Base-by-base conservation (phyloP, 2,113 vertebrate species). In the Lasiurus cinereus region DNA sequence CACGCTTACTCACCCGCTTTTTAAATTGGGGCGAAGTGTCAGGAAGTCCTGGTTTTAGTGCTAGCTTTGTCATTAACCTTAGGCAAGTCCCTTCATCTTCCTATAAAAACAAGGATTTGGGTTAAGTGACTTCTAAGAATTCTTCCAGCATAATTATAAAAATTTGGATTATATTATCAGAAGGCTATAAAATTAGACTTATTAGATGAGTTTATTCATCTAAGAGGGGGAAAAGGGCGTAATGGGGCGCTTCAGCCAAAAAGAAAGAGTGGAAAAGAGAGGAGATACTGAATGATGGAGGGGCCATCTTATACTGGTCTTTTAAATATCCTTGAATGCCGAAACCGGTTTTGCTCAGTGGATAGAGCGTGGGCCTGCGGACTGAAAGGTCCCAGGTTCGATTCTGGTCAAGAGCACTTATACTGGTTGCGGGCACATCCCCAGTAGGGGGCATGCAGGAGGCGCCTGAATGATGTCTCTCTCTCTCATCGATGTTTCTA, bases 111-210 rank as follows among this genome's bases (percentile, higher is more conserved):
- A 73, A 88, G 43, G 43, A 83, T 48, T 59, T 73, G 52, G 69
- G 59, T 39, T n/a, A 79, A 76, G 24, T 86, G 52, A 67, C 83
- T 83, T 86, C 86, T 94, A 82, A 93, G 87, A 54, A 70, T 83
- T 29, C 11, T 83, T 94, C 48, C 73, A 92, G 39, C 5, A n/a
- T 84, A 92, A 76, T 70, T 89, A 83, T 79, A 88, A 91, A 94
- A 93, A 88, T 62, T 85, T 69, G 31, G 90, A 83, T 52, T 91
- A 33, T 16, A 91, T 59, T 96, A 36, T 89, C 18, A 8, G 72
- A 95, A 84, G 76, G 21, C n/a, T 94, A 10, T 91, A 84, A 94
- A 96, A 97, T 88, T 83, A 88, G 77, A 95, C 43, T 74, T 82
- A 52, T 43, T 91, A 33, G 54, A 96, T 92, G 80, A 64, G 80